Percentiles rank a stretch among this genome's conserved stretches.
Evolutionary conservation across 2,797 vertebrate genomes (phyloP).

Genomic region (Oryzias dopingdopingensis): DNA sequence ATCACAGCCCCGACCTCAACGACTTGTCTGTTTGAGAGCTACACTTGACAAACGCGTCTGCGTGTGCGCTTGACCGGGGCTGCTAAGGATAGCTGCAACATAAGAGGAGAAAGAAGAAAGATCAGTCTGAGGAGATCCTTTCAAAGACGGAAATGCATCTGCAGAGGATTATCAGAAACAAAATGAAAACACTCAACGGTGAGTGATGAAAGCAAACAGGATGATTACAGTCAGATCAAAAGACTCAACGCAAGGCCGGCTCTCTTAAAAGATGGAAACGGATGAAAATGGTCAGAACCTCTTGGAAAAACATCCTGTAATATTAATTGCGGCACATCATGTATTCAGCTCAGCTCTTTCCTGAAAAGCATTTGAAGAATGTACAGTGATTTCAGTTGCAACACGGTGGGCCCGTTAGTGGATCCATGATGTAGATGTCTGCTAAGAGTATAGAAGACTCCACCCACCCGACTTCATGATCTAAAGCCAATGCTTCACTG

Average conservation of each 20-base stretch:
- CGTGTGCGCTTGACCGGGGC: slow-evolving; percentile 1
- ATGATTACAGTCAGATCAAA: slow-evolving; percentile 51
- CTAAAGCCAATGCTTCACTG: too few relatives aligned
- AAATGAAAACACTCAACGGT: slow-evolving; percentile 40
- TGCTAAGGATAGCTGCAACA: slow-evolving; percentile 38
- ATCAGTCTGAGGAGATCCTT: slow-evolving; percentile 38
- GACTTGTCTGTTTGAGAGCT: not conserved
- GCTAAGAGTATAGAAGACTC: too few relatives aligned
- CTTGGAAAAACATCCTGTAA: too few relatives aligned
- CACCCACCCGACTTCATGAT: too few relatives aligned
- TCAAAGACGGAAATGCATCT: slow-evolving; percentile 47
- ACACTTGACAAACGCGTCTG: not conserved
- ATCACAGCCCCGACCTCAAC: slow-evolving; percentile 11
- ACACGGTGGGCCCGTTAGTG: too few relatives aligned
- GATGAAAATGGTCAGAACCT: not conserved
- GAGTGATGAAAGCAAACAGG: slow-evolving; percentile 34
- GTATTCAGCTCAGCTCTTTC: too few relatives aligned
- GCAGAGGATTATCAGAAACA: slow-evolving; percentile 38
- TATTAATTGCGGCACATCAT: too few relatives aligned
- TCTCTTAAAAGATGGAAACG: slow-evolving; percentile 9
- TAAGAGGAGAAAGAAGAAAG: slow-evolving; percentile 28
- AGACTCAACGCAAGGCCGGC: slow-evolving; percentile 23
- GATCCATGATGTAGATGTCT: too few relatives aligned
- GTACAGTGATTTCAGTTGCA: too few relatives aligned
- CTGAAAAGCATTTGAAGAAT: too few relatives aligned